Percentiles rank a stretch among this genome's conserved stretches.
phyloP scores from a whole-genome alignment of 1,140 invertebrate species.

The Antheraea pernyi region DNA sequence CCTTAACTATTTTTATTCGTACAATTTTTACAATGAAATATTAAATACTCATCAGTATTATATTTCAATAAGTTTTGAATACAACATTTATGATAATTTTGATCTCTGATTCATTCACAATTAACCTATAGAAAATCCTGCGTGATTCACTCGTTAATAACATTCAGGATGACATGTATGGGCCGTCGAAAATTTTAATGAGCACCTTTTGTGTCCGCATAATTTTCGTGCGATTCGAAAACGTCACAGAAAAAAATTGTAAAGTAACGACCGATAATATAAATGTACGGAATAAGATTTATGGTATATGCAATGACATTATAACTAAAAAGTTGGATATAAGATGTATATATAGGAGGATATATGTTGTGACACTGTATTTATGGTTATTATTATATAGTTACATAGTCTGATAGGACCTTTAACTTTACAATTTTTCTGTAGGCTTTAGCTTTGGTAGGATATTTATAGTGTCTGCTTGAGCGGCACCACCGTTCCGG shows the following conservation, averaged over 20 bases:
- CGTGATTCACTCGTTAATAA: constrained; percentile 1
- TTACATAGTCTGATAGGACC: too few relatives aligned
- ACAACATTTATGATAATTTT: neutral
- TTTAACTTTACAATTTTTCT: too few relatives aligned
- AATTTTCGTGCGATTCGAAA: neutral
- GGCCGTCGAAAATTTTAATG: constrained; percentile 9
- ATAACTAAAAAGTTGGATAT: too few relatives aligned
- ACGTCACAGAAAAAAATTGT: neutral
- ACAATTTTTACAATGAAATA: neutral
- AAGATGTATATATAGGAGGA: too few relatives aligned
- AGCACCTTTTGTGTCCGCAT: neutral
- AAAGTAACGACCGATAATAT: neutral
- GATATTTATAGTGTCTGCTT: too few relatives aligned
- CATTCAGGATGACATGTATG: neutral
- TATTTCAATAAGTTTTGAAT: neutral
- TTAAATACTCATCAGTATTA: neutral
- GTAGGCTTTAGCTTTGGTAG: too few relatives aligned
- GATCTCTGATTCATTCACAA: neutral
- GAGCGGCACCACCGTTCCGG: too few relatives aligned
- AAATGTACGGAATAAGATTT: neutral
- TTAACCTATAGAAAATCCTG: neutral
- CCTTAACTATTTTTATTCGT: neutral
- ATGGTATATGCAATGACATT: too few relatives aligned
- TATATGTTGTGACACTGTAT: too few relatives aligned
- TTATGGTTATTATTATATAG: too few relatives aligned